phyloP scores from a whole-genome alignment of 2,797 vertebrate species.

The Enteromius viviparus region DNA sequence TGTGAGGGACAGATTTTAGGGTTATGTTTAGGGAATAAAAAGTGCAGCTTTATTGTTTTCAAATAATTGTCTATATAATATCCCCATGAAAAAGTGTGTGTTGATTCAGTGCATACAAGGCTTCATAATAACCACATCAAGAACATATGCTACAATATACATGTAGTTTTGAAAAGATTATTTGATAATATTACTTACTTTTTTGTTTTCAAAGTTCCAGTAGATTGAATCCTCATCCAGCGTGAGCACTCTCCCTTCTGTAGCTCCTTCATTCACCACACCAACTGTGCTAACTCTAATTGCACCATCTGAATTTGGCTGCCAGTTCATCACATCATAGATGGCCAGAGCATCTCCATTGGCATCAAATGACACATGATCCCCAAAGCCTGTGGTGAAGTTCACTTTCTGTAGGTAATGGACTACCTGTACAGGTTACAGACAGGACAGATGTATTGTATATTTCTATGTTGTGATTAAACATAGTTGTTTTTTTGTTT shows the following conservation, averaged over 20 bases:
- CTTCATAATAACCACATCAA: not conserved
- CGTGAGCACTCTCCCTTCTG: slow-evolving; percentile 60
- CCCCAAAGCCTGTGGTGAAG: slow-evolving; percentile 72
- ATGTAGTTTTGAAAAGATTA: not conserved
- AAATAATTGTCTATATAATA: not conserved
- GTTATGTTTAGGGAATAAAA: not conserved
- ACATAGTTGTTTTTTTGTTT: not conserved
- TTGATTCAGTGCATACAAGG: not conserved
- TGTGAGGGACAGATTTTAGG: not conserved
- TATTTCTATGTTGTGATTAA: not conserved
- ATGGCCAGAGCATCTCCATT: slow-evolving; percentile 72
- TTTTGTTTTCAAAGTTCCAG: slow-evolving; percentile 69
- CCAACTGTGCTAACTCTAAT: slow-evolving; percentile 67
- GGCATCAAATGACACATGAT: slow-evolving; percentile 75
- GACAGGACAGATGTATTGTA: not conserved
- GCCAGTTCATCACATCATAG: slow-evolving; percentile 76
- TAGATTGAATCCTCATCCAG: slow-evolving; percentile 68
- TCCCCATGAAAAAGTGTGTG: not conserved
- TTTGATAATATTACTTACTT: slow-evolving; percentile 35
- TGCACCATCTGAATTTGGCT: slow-evolving; percentile 63
- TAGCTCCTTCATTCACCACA: slow-evolving; percentile 62
- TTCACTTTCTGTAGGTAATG: slow-evolving; percentile 67
- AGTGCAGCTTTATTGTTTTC: not conserved
- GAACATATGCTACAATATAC: not conserved
- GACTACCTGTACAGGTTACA: slow-evolving; percentile 60